phyloP scores from a whole-genome alignment of 2,797 vertebrate genomes.

The Choloepus didactylus region DNA sequence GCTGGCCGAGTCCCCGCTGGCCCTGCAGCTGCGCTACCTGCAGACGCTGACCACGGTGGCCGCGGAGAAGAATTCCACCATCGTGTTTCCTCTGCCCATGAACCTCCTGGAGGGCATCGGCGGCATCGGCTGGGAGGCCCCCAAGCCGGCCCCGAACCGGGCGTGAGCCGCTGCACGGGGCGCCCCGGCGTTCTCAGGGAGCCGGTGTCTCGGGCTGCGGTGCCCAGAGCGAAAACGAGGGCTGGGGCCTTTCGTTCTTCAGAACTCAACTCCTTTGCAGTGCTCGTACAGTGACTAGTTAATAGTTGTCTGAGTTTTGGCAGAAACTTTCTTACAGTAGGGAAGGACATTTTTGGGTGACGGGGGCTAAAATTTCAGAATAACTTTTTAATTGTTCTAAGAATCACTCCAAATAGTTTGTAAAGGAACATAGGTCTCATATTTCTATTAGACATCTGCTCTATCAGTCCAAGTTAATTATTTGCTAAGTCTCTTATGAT shows the following conservation, averaged over 20 bases:
- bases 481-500: background rate
- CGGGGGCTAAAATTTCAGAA: background rate
- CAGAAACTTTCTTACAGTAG: background rate
- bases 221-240: fast-evolving
- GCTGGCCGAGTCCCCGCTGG: slow-evolving; percentile 85
- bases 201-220: no score
- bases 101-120: slow-evolving; percentile 84
- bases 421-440: background rate
- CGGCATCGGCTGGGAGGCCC: slow-evolving; percentile 42
- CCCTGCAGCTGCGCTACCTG: slow-evolving; percentile 90
- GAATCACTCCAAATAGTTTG: background rate
- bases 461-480: background rate
- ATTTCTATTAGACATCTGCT: background rate
- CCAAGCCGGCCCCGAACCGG: slow-evolving; percentile 49
- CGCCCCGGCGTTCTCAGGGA: no score
- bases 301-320: background rate
- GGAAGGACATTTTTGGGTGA: background rate
- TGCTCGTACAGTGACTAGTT: background rate
- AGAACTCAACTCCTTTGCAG: background rate
- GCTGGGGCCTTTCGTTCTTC: background rate
- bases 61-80: slow-evolving; percentile 88
- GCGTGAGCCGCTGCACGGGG: background rate
- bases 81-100: slow-evolving; percentile 89
- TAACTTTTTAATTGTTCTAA: background rate
- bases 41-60: slow-evolving; percentile 88